phyloP scores from a whole-genome alignment of 2,797 vertebrate species.

The Anguilla megastoma region DNA sequence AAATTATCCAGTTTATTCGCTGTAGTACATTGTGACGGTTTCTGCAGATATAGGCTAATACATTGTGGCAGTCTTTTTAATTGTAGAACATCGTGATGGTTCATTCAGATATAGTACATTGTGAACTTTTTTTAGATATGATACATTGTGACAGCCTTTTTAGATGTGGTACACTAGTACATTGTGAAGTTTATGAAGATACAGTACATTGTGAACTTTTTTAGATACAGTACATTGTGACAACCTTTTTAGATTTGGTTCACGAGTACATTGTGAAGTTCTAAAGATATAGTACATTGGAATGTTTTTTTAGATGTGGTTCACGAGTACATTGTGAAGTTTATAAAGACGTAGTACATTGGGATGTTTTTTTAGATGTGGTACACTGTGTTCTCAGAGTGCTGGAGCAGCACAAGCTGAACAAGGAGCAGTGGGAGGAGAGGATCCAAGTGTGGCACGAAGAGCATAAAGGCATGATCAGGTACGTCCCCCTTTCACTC shows the following conservation, averaged over 20 bases:
- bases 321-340: no score
- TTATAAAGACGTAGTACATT: no score
- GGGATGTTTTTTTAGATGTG: not conserved
- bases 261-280: no score
- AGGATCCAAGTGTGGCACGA: constrained; percentile 97
- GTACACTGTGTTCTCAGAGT: constrained; percentile 69
- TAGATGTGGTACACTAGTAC: no score
- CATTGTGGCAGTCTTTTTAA: not conserved
- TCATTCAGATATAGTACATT: no score
- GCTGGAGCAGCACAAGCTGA: constrained; percentile 94
- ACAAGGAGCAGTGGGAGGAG: constrained; percentile 95
- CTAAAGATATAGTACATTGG: no score
- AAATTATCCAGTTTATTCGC: no score
- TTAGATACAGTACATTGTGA: not conserved
- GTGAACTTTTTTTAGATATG: not conserved
- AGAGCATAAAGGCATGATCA: constrained; percentile 91
- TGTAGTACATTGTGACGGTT: no score
- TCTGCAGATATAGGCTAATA: no score
- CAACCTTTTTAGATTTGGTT: no score
- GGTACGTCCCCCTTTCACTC: constrained; percentile 64
- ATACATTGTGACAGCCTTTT: no score
- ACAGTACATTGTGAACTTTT: not conserved
- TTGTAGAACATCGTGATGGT: not conserved
- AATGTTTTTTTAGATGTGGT: not conserved
- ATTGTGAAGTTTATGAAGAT: not conserved